Conservation (phyloP, 2,113 vertebrate species). For the Leptodactylus fuscus region DNA sequence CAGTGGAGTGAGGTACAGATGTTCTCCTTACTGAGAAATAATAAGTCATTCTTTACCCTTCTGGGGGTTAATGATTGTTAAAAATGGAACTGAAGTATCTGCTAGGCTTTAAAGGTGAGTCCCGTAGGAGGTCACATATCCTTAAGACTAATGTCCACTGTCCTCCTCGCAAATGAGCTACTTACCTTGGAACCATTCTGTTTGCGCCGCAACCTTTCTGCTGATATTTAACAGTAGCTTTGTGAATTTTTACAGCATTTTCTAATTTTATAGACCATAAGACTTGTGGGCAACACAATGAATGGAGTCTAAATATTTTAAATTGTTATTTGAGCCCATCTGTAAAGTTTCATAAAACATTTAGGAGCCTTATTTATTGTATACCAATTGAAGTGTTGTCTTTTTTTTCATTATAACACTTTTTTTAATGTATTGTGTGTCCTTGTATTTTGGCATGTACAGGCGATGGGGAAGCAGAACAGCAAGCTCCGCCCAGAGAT, state of each 20-base stretch:
- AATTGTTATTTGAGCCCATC: not conserved
- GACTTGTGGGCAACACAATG: not conserved
- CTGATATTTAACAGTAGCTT: no score
- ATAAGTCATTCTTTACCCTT: slow-evolving; percentile 5
- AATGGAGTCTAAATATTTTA: not conserved
- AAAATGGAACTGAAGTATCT: slow-evolving; percentile 15
- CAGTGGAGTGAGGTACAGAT: slow-evolving; percentile 1
- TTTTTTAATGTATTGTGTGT: not conserved
- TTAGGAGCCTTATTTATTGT: no score
- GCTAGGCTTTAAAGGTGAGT: not conserved
- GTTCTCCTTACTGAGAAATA: not conserved
- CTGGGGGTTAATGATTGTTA: slow-evolving; percentile 3
- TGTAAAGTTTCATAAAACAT: no score
- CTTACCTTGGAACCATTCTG: not conserved
- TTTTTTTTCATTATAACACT: no score
- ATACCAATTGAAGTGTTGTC: no score
- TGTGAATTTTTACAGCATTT: no score
- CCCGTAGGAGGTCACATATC: not conserved
- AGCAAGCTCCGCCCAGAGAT: slow-evolving; percentile 98
- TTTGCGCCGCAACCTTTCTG: not conserved
- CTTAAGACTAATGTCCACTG: not conserved
- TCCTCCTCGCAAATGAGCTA: not conserved
- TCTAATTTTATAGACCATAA: not conserved
- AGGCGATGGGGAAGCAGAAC: slow-evolving; percentile 96
- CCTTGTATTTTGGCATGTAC: not conserved